Conservation (phyloP, 2,113 vertebrate genomes). For the Thamnaconus septentrionalis region DNA sequence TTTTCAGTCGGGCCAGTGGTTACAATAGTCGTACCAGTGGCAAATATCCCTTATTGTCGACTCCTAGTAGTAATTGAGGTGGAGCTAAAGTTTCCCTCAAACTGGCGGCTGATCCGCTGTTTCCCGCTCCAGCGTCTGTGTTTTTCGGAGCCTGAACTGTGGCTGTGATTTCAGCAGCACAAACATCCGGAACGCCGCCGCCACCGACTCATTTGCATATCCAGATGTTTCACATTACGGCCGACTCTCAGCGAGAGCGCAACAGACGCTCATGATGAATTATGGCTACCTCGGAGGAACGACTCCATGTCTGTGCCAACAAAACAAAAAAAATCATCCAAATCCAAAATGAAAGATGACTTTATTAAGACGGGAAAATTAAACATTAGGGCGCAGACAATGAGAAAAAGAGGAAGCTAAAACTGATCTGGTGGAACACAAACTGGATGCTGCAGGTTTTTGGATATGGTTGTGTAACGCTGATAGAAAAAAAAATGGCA, state of each 20-base stretch:
- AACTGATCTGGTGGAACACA: too few species aligned
- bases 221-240: constrained; percentile 58
- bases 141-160: constrained; percentile 28
- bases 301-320: constrained; percentile 5
- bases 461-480: too few species aligned
- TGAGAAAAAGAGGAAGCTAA: too few species aligned
- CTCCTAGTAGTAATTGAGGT: too few species aligned
- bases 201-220: constrained; percentile 45
- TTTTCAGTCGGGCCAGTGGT: too few species aligned
- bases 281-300: constrained; percentile 39
- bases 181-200: constrained; percentile 27
- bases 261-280: constrained; percentile 47
- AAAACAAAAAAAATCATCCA: constrained; percentile 23
- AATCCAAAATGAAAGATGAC: constrained; percentile 9
- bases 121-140: not conserved
- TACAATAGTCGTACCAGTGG: too few species aligned
- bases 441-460: too few species aligned
- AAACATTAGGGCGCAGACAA: too few species aligned
- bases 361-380: constrained; percentile 12
- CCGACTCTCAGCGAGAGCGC: constrained; percentile 41
- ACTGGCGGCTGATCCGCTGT: too few species aligned
- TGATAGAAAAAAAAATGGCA: too few species aligned
- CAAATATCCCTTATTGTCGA: too few species aligned
- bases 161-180: constrained; percentile 26
- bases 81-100: too few species aligned